Percentiles rank a stretch among this genome's conserved stretches.
phyloP scores from a whole-genome alignment of 2,888 invertebrate genomes.

The Crioceris asparagi region DNA sequence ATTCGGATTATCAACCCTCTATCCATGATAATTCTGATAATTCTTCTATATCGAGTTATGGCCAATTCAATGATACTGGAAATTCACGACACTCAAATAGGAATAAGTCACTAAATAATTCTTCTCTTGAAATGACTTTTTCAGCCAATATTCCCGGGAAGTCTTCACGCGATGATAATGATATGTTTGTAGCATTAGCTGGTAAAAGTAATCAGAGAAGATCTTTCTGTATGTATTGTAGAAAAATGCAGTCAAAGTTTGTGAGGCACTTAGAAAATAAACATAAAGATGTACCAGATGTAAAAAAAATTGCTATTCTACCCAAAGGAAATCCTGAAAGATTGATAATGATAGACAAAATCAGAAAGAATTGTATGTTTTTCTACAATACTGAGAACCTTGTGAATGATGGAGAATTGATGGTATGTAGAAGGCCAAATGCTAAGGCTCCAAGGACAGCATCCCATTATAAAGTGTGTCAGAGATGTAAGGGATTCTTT shows the following conservation, averaged over 20 bases:
- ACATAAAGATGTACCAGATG: conserved; percentile 7
- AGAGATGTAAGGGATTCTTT: conserved; percentile 6
- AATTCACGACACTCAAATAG: too few relatives aligned
- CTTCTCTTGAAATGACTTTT: too few relatives aligned
- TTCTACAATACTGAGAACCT: conserved; percentile 5
- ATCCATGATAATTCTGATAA: too few relatives aligned
- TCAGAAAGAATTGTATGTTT: conserved; percentile 8
- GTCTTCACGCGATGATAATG: conserved; percentile 8
- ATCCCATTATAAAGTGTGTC: conserved; percentile 3
- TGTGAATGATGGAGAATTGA: conserved; percentile 7
- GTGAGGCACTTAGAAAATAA: conserved; percentile 7
- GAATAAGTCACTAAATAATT: too few relatives aligned
- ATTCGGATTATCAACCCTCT: too few relatives aligned
- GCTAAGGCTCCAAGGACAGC: conserved; percentile 2
- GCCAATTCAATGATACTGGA: too few relatives aligned
- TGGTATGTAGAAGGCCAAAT: conserved; percentile 9
- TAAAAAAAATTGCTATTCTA: conserved; percentile 7
- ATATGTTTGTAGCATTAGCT: conserved; percentile 5
- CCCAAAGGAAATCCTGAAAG: conserved; percentile 7
- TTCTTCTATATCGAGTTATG: too few relatives aligned
- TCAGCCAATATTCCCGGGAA: too few relatives aligned
- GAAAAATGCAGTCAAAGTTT: conserved; percentile 10
- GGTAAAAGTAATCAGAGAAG: conserved; percentile 5
- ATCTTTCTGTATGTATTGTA: conserved; percentile 8
- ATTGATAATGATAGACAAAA: conserved; percentile 1